These are phyloP conservation scores for Theocolax elegans DNA, from an alignment of 1,140 invertebrate genomes.

Conservation along the genomic window DNA sequence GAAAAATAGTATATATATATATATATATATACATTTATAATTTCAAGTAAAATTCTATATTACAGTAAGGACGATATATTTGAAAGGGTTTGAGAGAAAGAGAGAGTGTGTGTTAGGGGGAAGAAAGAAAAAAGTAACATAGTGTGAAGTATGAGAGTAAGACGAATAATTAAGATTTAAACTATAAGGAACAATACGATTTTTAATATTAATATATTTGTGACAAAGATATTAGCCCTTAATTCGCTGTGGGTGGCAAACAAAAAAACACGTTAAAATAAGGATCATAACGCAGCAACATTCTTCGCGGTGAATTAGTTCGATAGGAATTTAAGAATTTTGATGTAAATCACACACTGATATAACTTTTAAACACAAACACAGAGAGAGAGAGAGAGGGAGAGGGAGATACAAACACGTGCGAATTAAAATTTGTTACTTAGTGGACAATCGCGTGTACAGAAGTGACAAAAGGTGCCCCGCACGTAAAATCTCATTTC, in stretches of 20 bases:
- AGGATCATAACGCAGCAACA: conserved; percentile 7
- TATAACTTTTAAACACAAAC: background rate
- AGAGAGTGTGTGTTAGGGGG: too few relatives aligned
- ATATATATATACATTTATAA: conserved; percentile 42
- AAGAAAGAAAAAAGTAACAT: conserved; percentile 37
- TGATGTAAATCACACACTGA: background rate
- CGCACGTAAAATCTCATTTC: too few relatives aligned
- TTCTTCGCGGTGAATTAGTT: conserved; percentile 29
- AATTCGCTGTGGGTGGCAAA: conserved; percentile 3
- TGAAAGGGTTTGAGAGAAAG: too few relatives aligned
- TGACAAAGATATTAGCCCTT: conserved; percentile 48
- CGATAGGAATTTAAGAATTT: conserved; percentile 28
- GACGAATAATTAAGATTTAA: conserved; percentile 21
- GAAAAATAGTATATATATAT: conserved; percentile 22
- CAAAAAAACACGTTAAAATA: too few relatives aligned
- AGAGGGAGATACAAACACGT: background rate
- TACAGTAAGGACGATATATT: too few relatives aligned
- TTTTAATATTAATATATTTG: conserved; percentile 54
- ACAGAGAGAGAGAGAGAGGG: too few relatives aligned
- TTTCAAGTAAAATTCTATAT: conserved; percentile 36
- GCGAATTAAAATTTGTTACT: too few relatives aligned
- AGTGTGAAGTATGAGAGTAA: too few relatives aligned
- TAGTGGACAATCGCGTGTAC: too few relatives aligned
- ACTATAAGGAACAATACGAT: conserved; percentile 52
- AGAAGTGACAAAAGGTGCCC: too few relatives aligned